phyloP scores from a whole-genome alignment of 1,140 invertebrate genomes.

The Manduca sexta region DNA sequence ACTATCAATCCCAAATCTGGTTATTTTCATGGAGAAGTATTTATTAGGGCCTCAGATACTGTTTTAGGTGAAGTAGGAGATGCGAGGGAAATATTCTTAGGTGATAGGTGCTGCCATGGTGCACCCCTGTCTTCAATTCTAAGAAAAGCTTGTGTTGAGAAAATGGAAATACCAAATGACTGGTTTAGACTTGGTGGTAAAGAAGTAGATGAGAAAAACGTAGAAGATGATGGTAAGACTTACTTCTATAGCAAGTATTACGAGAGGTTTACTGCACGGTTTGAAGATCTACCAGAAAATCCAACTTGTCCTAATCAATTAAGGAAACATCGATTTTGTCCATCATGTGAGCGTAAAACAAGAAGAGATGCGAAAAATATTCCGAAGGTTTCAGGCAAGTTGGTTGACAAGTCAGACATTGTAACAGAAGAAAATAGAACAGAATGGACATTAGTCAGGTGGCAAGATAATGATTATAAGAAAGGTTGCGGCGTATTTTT shows the following conservation, averaged over 20 bases:
- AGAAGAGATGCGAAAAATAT: slow-evolving; percentile 60
- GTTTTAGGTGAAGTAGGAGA: slow-evolving; percentile 88
- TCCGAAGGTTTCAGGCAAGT: slow-evolving; percentile 59
- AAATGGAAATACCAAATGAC: slow-evolving; percentile 42
- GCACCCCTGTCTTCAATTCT: slow-evolving; percentile 76
- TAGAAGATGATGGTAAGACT: slow-evolving; percentile 75
- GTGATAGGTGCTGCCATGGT: slow-evolving; percentile 82
- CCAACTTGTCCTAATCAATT: slow-evolving; percentile 58
- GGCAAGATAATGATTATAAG: slow-evolving; percentile 76
- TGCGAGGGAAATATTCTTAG: slow-evolving; percentile 83
- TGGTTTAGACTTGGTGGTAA: slow-evolving; percentile 71
- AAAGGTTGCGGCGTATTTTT: slow-evolving; percentile 85
- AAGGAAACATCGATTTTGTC: slow-evolving; percentile 71
- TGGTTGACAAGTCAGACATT: slow-evolving; percentile 43
- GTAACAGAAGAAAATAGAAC: slow-evolving; percentile 51
- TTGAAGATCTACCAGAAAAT: slow-evolving; percentile 78
- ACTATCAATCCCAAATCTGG: slow-evolving; percentile 60
- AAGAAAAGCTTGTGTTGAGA: slow-evolving; percentile 63
- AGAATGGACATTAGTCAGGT: slow-evolving; percentile 63
- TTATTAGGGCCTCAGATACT: slow-evolving; percentile 83
- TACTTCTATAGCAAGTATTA: slow-evolving; percentile 81
- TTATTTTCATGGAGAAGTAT: slow-evolving; percentile 81
- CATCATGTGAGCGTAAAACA: slow-evolving; percentile 67
- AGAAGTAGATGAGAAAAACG: slow-evolving; percentile 52
- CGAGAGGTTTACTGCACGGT: slow-evolving; percentile 78